Percentiles rank a stretch among this genome's conserved stretches.
phyloP scores from a whole-genome alignment of 2,888 invertebrate species.

The Linhomoeus sp. region DNA sequence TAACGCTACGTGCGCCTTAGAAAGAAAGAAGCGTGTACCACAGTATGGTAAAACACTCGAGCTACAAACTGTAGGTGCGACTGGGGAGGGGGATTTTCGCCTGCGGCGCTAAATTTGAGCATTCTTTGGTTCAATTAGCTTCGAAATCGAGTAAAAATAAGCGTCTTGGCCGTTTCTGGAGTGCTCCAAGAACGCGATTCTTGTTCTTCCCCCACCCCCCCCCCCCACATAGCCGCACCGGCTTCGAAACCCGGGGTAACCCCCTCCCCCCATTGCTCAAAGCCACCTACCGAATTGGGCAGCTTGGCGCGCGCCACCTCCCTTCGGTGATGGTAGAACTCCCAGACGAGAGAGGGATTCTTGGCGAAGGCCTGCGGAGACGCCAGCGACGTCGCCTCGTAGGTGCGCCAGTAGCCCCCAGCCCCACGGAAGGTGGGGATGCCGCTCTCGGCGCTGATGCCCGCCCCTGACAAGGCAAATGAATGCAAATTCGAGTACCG shows the following conservation, averaged over 20 bases:
- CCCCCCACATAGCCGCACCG: too few species aligned
- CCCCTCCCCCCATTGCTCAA: too few species aligned
- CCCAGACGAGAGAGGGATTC: slow-evolving; percentile 64
- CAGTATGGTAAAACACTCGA: neutral
- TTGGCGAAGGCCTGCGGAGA: slow-evolving; percentile 49
- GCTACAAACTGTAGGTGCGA: too few species aligned
- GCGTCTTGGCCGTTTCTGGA: too few species aligned
- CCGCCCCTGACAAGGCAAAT: slow-evolving; percentile 36
- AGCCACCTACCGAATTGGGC: slow-evolving; percentile 22
- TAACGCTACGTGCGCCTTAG: neutral
- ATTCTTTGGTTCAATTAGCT: too few species aligned
- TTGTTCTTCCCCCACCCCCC: too few species aligned
- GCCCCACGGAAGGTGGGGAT: slow-evolving; percentile 65
- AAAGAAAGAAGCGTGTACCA: neutral
- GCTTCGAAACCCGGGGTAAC: too few species aligned
- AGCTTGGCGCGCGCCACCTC: slow-evolving; percentile 49
- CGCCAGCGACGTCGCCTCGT: slow-evolving; percentile 40
- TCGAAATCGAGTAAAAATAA: too few species aligned
- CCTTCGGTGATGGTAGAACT: slow-evolving; percentile 66
- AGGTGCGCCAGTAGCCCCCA: slow-evolving; percentile 60
- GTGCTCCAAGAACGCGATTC: too few species aligned
- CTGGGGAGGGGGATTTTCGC: too few species aligned
- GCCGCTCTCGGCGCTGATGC: slow-evolving; percentile 62
- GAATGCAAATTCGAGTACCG: too few species aligned
- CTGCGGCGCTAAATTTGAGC: too few species aligned